Percentiles rank a stretch among this genome's conserved stretches.
phyloP scores from a whole-genome alignment of 1,140 invertebrate species.

The Argopecten irradians region DNA sequence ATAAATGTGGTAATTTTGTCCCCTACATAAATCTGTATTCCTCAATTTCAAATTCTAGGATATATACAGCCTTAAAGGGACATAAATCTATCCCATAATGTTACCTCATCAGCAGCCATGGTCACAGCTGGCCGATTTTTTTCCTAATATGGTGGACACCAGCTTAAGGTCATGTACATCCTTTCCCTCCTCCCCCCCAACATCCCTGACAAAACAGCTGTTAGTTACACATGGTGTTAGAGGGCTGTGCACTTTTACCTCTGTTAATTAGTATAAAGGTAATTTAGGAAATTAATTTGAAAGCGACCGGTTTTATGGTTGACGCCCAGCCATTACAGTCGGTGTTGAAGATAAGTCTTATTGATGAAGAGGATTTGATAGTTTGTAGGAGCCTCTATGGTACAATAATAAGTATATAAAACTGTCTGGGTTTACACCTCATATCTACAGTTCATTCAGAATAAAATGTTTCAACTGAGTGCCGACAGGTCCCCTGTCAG shows the following conservation, averaged over 20 bases:
- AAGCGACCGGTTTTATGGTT: not conserved
- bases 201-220: not conserved
- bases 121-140: not conserved
- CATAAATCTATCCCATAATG: not conserved
- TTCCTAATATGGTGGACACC: too few species aligned
- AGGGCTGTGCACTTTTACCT: not conserved
- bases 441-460: not conserved
- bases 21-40: not conserved
- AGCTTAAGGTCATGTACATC: not conserved
- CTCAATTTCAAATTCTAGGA: not conserved
- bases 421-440: not conserved
- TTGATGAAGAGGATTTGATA: not conserved
- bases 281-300: not conserved
- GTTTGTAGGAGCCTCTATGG: not conserved
- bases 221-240: not conserved
- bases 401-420: not conserved
- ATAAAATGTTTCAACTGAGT: not conserved
- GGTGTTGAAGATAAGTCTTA: not conserved
- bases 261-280: not conserved
- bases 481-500: not conserved
- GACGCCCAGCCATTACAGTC: not conserved
- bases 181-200: not conserved
- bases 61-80: too few species aligned
- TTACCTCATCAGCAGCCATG: not conserved
- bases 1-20: not conserved